A percentile compares a stretch with the other conserved stretches of the same genome.
phyloP scores from a whole-genome alignment of 2,113 vertebrate genomes.

The Gnathonemus echidnorhynchus region DNA sequence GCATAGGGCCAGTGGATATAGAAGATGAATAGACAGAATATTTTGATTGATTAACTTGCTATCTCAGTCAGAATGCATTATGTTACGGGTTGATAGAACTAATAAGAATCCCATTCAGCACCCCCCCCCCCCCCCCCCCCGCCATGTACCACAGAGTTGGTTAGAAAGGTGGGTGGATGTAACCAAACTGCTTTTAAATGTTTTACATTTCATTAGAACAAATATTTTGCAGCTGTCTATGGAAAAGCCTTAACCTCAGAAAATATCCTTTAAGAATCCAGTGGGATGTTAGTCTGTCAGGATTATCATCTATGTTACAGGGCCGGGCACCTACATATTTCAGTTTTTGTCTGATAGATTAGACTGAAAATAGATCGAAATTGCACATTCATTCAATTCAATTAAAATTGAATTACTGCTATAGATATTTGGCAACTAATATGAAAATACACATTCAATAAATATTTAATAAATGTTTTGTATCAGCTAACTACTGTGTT shows the following conservation, averaged over 20 bases:
- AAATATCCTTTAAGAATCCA: not conserved
- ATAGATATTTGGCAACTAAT: not conserved
- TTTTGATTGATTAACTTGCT: not conserved
- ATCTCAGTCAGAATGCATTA: not conserved
- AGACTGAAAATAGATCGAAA: not conserved
- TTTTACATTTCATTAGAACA: not conserved
- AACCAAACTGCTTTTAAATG: not conserved
- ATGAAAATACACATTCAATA: not conserved
- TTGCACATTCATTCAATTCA: not conserved
- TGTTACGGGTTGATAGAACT: not conserved
- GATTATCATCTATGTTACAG: not conserved
- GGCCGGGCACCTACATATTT: not conserved
- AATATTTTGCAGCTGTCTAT: not conserved
- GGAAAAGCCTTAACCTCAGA: not conserved
- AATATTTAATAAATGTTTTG: not conserved
- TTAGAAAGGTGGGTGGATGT: not conserved
- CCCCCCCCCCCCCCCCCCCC: not conserved
- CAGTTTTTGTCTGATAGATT: not conserved
- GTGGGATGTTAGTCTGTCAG: not conserved
- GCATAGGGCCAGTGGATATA: not conserved
- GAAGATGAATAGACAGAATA: not conserved
- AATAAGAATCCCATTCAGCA: not conserved
- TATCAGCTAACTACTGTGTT: not conserved
- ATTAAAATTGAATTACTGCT: not conserved
- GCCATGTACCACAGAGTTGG: not conserved